Percentiles rank a stretch among this genome's conserved stretches.
Conservation (phyloP, 2,888 invertebrate genomes). For the Pristionchus entomophagus region DNA sequence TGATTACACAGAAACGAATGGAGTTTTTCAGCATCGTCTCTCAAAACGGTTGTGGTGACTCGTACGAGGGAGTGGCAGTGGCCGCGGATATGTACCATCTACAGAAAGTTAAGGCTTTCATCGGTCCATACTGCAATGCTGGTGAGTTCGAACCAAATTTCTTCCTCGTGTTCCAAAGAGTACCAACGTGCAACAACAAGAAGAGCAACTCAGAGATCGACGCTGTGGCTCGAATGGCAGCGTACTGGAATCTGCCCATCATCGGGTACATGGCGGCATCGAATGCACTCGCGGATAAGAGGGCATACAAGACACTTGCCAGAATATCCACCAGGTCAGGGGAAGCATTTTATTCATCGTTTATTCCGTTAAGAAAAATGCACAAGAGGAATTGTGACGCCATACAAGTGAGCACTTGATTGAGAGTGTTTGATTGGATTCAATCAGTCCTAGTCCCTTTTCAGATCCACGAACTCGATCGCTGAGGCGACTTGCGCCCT, state of each 20-base stretch:
- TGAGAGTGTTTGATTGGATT: too few relatives aligned
- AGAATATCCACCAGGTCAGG: background rate
- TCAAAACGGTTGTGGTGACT: constrained; percentile 62
- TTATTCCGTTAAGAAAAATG: too few relatives aligned
- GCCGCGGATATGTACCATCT: constrained; percentile 66
- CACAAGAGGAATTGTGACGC: too few relatives aligned
- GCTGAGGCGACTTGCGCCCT: constrained; percentile 70
- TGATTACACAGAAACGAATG: too few relatives aligned
- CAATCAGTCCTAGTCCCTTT: too few relatives aligned
- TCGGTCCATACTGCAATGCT: constrained; percentile 66
- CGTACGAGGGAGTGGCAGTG: constrained; percentile 63
- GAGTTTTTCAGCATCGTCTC: constrained; percentile 56
- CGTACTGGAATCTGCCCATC: constrained; percentile 42
- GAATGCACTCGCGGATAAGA: background rate
- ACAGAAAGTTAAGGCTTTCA: constrained; percentile 66
- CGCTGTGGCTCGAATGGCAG: constrained; percentile 33
- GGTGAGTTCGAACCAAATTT: constrained; percentile 42
- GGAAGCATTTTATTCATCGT: too few relatives aligned
- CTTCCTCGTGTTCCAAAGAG: too few relatives aligned
- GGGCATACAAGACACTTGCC: constrained; percentile 5
- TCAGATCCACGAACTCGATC: constrained; percentile 72
- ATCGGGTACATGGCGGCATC: constrained; percentile 39
- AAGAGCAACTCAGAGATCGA: constrained; percentile 42
- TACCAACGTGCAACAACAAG: too few relatives aligned
- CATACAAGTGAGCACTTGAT: too few relatives aligned